Evolutionary conservation across 2,888 invertebrate genomes (phyloP), one percentile per base, ranked within the genome.

Genomic region (Hartigia nigra): DNA sequence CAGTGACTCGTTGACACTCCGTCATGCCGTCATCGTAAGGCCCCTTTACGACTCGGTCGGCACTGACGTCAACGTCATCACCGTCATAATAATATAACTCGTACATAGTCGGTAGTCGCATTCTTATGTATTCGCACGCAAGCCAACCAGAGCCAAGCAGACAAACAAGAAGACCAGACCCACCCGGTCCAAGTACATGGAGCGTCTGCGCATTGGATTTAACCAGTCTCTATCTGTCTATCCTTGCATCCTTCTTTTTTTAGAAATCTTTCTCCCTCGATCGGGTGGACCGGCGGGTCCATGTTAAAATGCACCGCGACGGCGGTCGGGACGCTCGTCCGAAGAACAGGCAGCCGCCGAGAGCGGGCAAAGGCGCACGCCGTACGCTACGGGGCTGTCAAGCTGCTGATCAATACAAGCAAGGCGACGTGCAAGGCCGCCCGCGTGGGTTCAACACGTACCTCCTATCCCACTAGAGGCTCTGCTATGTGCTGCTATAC

Each of bases 11-110:
- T 72, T 92, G 84, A 35, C 82, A 77, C 74, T 82, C 80, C 34
- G 83, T 82, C 69, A 82, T 77, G 74, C 80, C 81, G 78, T 85
- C 86, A 82, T 86, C 85, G 70, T 83, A 76, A 55, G 9, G 55
- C 55, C 55, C 23, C 90, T 92, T 90, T 86, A 91, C 92, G 92
- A 92, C 92, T 92, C 92, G 92, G 91, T 90, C 93, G 91, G 91
- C 92, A 92, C 91, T 93, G 92, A 90, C 90, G 88, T 87, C 87
- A 90, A 87, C 91, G 91, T 92, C 92, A 92, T 91, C 89, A 31
- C 31, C 23, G 69, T 74, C 11, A 32, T 32, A 36, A 31, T 14
- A 76, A 37, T 55, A 55, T 23, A 55, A 23, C 9, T 55, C 9
- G 55, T 55, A 55, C 9, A 55, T 5, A 77, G 79, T 79, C 82